phyloP scores from a whole-genome alignment of 2,888 invertebrate species.

The Cerastis leucographa region DNA sequence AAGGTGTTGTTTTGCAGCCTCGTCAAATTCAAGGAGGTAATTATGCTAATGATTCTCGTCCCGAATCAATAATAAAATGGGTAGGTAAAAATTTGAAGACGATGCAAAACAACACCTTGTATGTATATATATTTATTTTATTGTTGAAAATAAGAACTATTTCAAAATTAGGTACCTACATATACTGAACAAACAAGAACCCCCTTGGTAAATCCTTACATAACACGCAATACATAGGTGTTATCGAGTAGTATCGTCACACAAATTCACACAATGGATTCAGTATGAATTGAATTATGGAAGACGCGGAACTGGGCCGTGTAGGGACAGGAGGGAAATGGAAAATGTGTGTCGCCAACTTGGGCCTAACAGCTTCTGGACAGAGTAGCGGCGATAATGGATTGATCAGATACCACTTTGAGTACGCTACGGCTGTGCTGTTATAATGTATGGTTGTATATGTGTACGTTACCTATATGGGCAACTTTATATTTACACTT shows the following conservation, averaged over 20 bases:
- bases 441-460: conserved; percentile 5
- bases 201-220: conserved; percentile 24
- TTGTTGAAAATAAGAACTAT: background rate
- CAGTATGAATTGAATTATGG: conserved; percentile 89
- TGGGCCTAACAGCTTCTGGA: conserved; percentile 86
- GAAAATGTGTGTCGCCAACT: conserved; percentile 90
- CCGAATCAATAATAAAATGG: too few species aligned
- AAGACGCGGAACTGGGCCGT: conserved; percentile 84
- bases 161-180: background rate
- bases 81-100: too few species aligned
- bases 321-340: conserved; percentile 86
- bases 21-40: too few species aligned
- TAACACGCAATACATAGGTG: conserved; percentile 38
- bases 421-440: conserved; percentile 64
- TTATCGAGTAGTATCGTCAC: conserved; percentile 69
- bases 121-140: too few species aligned
- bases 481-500: background rate
- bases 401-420: conserved; percentile 88
- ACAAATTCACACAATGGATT: conserved; percentile 80
- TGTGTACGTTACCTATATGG: background rate
- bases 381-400: conserved; percentile 86
- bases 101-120: too few species aligned
- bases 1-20: too few species aligned
- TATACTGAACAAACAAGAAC: conserved; percentile 11
- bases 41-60: too few species aligned